Percentiles rank a stretch among this genome's conserved stretches.
Evolutionary conservation across 2,797 vertebrate genomes (phyloP).

Genomic region (Pantherophis alleghaniensis): DNA sequence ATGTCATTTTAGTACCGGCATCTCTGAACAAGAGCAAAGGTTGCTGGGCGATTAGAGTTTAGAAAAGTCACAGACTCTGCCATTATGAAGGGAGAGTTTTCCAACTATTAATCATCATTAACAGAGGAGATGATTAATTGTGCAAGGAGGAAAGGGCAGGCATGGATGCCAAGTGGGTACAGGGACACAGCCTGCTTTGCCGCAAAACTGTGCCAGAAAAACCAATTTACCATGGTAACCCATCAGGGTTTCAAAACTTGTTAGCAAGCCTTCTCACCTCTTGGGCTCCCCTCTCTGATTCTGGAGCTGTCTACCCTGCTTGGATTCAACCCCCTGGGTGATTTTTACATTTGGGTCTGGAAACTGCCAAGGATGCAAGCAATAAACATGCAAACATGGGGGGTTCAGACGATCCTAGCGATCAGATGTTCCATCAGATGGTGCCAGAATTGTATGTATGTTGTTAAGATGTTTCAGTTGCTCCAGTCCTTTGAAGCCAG

Average conservation of each 20-base stretch:
- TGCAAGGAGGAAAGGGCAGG: rapidly evolving
- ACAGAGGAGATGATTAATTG: constrained; percentile 39
- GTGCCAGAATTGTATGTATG: background rate
- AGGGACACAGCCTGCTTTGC: constrained; percentile 3
- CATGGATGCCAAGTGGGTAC: constrained; percentile 11
- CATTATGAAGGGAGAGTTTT: background rate
- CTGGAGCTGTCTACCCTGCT: background rate
- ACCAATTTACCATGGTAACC: constrained; percentile 11
- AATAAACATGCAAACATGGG: background rate
- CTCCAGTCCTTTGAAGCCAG: background rate
- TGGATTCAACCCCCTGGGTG: background rate
- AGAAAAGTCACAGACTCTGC: constrained; percentile 39
- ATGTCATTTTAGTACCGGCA: background rate
- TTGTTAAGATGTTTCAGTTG: background rate
- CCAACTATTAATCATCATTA: constrained; percentile 18
- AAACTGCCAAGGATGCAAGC: background rate
- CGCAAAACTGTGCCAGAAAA: background rate
- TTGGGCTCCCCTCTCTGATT: background rate
- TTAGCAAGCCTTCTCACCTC: background rate
- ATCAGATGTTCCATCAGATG: background rate
- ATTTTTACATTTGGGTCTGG: background rate
- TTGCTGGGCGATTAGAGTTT: constrained; percentile 25
- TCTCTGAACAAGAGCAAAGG: background rate
- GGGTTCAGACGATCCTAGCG: background rate
- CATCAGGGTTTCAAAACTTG: background rate